Evolutionary conservation across 2,797 vertebrate genomes (phyloP).

Genomic region (Aldrovandia affinis): DNA sequence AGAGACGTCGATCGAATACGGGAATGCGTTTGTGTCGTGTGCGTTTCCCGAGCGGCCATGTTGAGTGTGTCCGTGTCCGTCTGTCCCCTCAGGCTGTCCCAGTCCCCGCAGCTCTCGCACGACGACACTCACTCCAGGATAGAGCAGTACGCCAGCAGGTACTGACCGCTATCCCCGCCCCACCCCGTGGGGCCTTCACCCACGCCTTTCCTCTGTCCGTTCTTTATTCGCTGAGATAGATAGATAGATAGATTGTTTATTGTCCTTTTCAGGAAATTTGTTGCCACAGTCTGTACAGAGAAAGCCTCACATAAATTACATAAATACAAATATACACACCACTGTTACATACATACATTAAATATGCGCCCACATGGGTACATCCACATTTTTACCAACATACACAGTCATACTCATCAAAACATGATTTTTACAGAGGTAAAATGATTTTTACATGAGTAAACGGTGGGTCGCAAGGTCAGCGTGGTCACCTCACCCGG

Average conservation of each 20-base stretch:
- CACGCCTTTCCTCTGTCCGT: slow-evolving; percentile 45
- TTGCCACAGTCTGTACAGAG: too few relatives aligned
- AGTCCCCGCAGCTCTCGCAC: slow-evolving; percentile 91
- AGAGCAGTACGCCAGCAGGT: slow-evolving; percentile 96
- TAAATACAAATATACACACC: too few relatives aligned
- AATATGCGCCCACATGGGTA: too few relatives aligned
- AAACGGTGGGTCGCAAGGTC: slow-evolving; percentile 49
- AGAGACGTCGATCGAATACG: not conserved
- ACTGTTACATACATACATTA: too few relatives aligned
- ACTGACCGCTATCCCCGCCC: slow-evolving; percentile 44
- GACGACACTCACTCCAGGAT: slow-evolving; percentile 98
- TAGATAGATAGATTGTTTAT: too few relatives aligned
- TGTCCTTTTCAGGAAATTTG: too few relatives aligned
- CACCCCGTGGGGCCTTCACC: slow-evolving; percentile 3
- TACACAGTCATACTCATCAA: too few relatives aligned
- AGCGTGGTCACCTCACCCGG: not conserved
- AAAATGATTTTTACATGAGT: slow-evolving; percentile 53
- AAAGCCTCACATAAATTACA: too few relatives aligned
- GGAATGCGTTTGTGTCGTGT: not conserved
- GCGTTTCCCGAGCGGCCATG: not conserved
- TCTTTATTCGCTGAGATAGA: not conserved
- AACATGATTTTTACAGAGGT: too few relatives aligned
- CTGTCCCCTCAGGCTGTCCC: slow-evolving; percentile 81
- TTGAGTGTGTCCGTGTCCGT: slow-evolving; percentile 54
- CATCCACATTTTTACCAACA: too few relatives aligned